phyloP scores from a whole-genome alignment of 1,140 invertebrate genomes.

The Rhopalosiphum maidis region DNA sequence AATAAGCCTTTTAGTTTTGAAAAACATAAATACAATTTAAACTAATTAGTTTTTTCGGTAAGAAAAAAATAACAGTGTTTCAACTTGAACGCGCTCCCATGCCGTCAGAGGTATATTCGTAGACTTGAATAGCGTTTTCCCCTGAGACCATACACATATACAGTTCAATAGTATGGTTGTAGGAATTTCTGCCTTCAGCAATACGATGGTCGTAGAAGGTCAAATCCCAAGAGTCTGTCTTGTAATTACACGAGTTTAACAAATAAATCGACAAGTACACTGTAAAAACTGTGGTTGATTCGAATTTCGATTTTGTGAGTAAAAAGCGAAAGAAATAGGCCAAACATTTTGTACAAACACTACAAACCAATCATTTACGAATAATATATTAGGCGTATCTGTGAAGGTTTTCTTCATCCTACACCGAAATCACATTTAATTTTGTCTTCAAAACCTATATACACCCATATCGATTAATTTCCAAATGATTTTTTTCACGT shows the following conservation, averaged over 20 bases:
- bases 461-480: neutral
- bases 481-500: neutral
- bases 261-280: conserved; percentile 13
- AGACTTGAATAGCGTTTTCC: neutral
- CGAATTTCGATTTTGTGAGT: neutral
- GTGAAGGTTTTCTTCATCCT: neutral
- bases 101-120: neutral
- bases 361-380: neutral
- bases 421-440: neutral
- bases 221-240: neutral
- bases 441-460: neutral
- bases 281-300: neutral
- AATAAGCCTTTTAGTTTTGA: neutral
- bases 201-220: neutral
- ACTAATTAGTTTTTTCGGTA: neutral
- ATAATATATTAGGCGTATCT: neutral
- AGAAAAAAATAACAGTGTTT: conserved; percentile 27
- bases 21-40: neutral
- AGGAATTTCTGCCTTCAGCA: neutral
- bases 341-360: neutral
- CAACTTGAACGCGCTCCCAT: conserved; percentile 19
- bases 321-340: neutral
- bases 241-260: conserved; percentile 36
- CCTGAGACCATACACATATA: neutral
- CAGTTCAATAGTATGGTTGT: neutral